A percentile compares a stretch with the other conserved stretches of the same genome.
Evolutionary conservation across 1,140 invertebrate genomes (phyloP).

Genomic region (Bradysia coprophila): DNA sequence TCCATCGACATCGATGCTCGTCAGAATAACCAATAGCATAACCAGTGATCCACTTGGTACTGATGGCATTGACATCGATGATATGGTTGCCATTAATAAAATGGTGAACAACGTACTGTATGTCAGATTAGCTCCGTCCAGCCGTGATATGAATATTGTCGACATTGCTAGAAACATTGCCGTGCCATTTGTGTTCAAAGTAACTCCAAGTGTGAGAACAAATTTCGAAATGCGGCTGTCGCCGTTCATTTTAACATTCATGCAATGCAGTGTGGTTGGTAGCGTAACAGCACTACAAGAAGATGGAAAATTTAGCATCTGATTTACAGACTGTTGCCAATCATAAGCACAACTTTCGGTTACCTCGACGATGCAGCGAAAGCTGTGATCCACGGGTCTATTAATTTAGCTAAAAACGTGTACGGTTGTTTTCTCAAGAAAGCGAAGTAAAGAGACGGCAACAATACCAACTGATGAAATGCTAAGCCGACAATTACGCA

Average conservation of each 20-base stretch:
- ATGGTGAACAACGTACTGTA: constrained; percentile 63
- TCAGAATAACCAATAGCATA: constrained; percentile 63
- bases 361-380: constrained; percentile 87
- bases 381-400: constrained; percentile 74
- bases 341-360: constrained; percentile 24
- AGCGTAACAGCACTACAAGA: constrained; percentile 73
- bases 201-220: constrained; percentile 77
- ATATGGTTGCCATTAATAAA: constrained; percentile 74
- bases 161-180: constrained; percentile 78
- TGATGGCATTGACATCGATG: constrained; percentile 80
- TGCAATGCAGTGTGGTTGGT: constrained; percentile 81
- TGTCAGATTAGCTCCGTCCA: constrained; percentile 61
- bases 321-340: not conserved
- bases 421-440: constrained; percentile 72
- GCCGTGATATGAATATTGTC: constrained; percentile 82
- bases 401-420: no score
- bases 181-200: constrained; percentile 89
- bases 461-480: no score
- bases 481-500: no score
- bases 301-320: constrained; percentile 1
- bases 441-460: constrained; percentile 66
- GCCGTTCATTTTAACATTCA: constrained; percentile 80
- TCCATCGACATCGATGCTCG: constrained; percentile 64
- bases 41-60: constrained; percentile 86
- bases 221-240: constrained; percentile 82